These are phyloP conservation scores for Tenebrosternarchus preto DNA, from an alignment of 2,113 vertebrate genomes.

Conservation along the genomic window DNA sequence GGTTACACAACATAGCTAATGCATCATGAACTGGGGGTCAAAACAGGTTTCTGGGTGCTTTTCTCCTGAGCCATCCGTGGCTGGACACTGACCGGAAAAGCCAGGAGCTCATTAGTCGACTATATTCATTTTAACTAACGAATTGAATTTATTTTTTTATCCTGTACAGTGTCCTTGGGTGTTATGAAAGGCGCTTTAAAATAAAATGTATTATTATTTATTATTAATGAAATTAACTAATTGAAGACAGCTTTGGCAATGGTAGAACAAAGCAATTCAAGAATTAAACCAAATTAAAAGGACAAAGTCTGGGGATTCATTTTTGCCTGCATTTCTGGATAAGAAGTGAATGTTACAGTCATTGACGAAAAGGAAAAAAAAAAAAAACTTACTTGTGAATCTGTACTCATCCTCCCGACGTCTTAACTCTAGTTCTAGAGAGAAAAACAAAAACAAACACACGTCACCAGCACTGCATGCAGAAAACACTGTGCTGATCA, in stretches of 20 bases:
- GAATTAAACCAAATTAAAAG: constrained; percentile 24
- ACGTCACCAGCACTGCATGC: constrained; percentile 59
- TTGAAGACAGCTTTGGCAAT: constrained; percentile 56
- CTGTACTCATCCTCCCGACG: constrained; percentile 93
- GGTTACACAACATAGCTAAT: neutral
- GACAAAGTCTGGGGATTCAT: neutral
- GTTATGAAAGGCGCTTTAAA: too few species aligned
- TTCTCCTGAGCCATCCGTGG: neutral
- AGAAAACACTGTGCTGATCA: neutral
- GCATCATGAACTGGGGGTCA: neutral
- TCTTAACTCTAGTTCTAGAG: constrained; percentile 91
- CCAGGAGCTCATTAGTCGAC: neutral
- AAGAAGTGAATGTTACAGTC: constrained; percentile 5
- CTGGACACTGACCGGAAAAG: neutral
- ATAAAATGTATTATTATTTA: too few species aligned
- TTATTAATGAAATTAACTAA: too few species aligned
- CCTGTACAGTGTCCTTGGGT: too few species aligned
- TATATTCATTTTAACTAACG: neutral
- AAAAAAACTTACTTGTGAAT: constrained; percentile 92
- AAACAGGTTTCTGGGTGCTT: constrained; percentile 9
- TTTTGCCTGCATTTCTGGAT: neutral
- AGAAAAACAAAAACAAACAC: constrained; percentile 77
- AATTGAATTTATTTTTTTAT: too few species aligned
- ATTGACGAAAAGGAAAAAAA: too few species aligned
- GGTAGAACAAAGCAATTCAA: constrained; percentile 56